Evolutionary conservation across 1,140 invertebrate species (phyloP).

Genomic region (Kradibia gibbosae): DNA sequence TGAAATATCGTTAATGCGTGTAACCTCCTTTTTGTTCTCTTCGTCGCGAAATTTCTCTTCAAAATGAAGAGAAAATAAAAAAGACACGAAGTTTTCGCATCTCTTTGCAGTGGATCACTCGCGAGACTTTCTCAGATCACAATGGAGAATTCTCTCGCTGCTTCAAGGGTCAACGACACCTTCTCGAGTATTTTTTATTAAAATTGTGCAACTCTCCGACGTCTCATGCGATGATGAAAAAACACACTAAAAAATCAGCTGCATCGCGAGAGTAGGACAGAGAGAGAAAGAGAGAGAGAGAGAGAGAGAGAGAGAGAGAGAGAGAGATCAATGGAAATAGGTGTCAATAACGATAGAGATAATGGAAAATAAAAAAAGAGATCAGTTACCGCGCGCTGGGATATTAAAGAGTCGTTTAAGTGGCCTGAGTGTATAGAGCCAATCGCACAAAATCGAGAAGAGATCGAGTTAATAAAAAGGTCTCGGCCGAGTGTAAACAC

Average conservation of each 20-base stretch:
- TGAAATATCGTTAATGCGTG: background rate
- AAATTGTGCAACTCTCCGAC: background rate
- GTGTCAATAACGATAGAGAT: too few relatives aligned
- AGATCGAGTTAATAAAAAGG: background rate
- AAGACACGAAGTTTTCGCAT: background rate
- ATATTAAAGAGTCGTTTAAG: background rate
- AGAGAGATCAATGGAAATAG: too few relatives aligned
- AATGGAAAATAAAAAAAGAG: background rate
- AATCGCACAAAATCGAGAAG: background rate
- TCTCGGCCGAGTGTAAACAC: too few relatives aligned
- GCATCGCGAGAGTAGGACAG: background rate
- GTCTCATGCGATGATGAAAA: background rate
- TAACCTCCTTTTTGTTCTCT: conserved; percentile 19
- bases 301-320: too few relatives aligned
- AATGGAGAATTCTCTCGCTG: background rate
- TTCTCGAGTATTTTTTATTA: background rate
- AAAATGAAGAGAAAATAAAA: background rate
- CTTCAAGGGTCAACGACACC: background rate
- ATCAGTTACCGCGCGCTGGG: background rate
- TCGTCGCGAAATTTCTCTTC: conserved; percentile 17
- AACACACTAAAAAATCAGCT: background rate
- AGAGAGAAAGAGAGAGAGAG: background rate
- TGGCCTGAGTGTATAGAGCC: background rate
- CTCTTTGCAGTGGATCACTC: background rate
- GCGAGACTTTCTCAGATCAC: conserved; percentile 7